phyloP scores from a whole-genome alignment of 2,888 invertebrate species.

The Cancer borealis region DNA sequence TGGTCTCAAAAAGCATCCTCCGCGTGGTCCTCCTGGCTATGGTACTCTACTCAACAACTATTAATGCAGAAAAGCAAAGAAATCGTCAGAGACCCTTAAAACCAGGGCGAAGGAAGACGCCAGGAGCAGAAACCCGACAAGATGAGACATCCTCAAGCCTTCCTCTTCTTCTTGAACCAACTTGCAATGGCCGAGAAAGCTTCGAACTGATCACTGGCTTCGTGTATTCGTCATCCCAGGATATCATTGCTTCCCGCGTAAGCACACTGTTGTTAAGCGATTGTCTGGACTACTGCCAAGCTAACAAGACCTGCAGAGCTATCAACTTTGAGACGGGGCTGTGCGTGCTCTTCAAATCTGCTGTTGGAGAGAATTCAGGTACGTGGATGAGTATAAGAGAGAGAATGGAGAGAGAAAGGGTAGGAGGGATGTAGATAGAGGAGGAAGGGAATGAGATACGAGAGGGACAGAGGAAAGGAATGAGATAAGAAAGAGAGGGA shows the following conservation, averaged over 20 bases:
- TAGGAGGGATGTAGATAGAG: neutral
- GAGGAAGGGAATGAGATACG: neutral
- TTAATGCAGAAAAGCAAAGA: neutral
- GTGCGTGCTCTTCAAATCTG: constrained; percentile 80
- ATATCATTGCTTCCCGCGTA: constrained; percentile 80
- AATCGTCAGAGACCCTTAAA: neutral
- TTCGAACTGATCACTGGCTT: constrained; percentile 80
- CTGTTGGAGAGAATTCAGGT: constrained; percentile 79
- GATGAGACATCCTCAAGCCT: neutral
- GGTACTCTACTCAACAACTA: neutral
- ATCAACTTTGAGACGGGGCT: constrained; percentile 81
- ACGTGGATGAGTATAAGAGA: neutral
- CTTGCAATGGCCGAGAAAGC: constrained; percentile 78
- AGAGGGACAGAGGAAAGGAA: neutral
- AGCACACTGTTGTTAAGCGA: constrained; percentile 80
- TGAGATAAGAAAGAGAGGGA: neutral
- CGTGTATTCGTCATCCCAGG: constrained; percentile 80
- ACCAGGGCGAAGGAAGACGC: neutral
- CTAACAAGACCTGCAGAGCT: constrained; percentile 79
- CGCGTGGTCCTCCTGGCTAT: constrained; percentile 3
- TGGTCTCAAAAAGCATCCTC: constrained; percentile 14
- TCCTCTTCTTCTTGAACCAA: neutral
- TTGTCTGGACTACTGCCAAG: constrained; percentile 79
- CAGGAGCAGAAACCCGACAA: neutral
- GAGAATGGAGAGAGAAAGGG: neutral